Conservation (phyloP, 2,113 vertebrate species). For the Rhizomys pruinosus region DNA sequence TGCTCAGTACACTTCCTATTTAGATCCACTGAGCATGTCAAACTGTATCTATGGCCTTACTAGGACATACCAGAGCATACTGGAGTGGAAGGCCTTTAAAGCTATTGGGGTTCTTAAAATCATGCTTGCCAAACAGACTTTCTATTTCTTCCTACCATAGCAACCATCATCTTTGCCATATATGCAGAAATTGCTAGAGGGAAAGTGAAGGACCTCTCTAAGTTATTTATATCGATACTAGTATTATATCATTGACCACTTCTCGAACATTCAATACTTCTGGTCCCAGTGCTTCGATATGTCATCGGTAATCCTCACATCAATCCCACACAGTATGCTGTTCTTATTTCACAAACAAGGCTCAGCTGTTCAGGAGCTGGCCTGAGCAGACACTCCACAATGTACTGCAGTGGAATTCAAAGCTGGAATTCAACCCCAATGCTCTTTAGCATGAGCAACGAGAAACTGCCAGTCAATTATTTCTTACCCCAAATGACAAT, state of each 20-base stretch:
- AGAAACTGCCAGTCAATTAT: not conserved
- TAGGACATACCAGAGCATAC: conserved; percentile 46
- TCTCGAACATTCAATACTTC: not conserved
- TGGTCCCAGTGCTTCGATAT: not conserved
- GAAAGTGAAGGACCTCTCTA: not conserved
- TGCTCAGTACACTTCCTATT: conserved; percentile 68
- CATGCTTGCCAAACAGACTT: not conserved
- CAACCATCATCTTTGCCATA: not conserved
- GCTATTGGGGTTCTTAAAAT: not conserved
- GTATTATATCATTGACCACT: not conserved
- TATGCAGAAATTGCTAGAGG: conserved; percentile 6
- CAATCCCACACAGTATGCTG: not conserved
- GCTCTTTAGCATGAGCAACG: not conserved
- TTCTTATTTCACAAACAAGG: not conserved
- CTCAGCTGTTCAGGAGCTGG: not conserved
- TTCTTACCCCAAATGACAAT: not conserved
- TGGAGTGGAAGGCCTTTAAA: conserved; percentile 22
- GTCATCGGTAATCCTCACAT: not conserved
- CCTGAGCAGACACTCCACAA: not conserved
- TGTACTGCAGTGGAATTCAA: not conserved
- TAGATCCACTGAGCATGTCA: conserved; percentile 44
- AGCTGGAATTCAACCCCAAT: not conserved
- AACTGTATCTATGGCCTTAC: conserved; percentile 67
- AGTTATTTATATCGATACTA: not conserved
- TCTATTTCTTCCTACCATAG: conserved; percentile 32